Evolutionary conservation across 2,797 vertebrate species (phyloP).

Genomic region (Peromyscus attwateri): DNA sequence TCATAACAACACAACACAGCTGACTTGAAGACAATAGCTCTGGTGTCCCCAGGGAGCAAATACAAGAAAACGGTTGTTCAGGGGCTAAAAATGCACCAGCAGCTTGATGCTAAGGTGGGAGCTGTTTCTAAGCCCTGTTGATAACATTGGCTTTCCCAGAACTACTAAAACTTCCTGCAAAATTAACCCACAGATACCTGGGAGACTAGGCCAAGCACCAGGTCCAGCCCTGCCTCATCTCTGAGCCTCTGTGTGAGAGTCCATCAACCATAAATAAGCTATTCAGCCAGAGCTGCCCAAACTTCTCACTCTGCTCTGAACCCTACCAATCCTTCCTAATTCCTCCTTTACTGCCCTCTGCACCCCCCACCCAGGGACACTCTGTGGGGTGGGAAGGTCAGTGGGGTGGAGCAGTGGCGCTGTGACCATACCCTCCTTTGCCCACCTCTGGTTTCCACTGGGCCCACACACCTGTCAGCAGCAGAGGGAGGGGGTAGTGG

Average conservation of each 20-base stretch:
- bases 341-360: background rate
- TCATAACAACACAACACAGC: background rate
- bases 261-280: background rate
- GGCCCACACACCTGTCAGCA: slow-evolving; percentile 57
- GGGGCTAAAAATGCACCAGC: background rate
- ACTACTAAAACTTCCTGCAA: background rate
- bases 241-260: background rate
- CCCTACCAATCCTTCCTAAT: no score
- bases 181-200: background rate
- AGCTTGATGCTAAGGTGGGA: background rate
- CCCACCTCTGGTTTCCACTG: background rate
- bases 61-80: slow-evolving; percentile 36
- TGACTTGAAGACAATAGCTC: background rate
- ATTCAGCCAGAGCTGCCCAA: background rate
- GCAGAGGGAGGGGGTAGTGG: background rate
- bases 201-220: background rate
- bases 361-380: background rate
- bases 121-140: background rate
- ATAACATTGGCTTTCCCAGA: slow-evolving; percentile 61
- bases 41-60: background rate
- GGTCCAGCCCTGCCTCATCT: background rate
- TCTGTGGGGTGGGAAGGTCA: no score
- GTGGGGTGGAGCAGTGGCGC: background rate
- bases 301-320: background rate
- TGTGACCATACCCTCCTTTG: fast-evolving